Evolutionary conservation across 2,113 vertebrate genomes (phyloP).

Genomic region (Gavia stellata): DNA sequence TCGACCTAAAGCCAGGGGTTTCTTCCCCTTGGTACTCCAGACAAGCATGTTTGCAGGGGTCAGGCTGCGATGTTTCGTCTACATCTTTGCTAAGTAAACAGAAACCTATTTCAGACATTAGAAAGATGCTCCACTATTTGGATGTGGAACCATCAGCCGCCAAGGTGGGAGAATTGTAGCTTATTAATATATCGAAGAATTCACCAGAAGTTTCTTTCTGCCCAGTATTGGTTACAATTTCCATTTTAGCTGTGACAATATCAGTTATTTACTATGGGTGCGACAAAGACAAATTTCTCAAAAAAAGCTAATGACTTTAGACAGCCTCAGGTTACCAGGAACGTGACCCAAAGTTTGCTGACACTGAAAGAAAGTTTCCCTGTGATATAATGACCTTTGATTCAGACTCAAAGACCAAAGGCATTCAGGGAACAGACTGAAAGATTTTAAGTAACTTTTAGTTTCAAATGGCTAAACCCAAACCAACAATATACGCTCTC

Average conservation of each 20-base stretch:
- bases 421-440: neutral
- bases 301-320: neutral
- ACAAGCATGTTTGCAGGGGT: neutral
- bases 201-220: neutral
- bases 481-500: neutral
- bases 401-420: neutral
- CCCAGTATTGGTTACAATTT: neutral
- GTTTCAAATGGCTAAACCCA: neutral
- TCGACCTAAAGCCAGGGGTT: neutral
- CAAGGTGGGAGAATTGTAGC: neutral
- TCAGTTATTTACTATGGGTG: neutral
- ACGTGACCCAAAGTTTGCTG: neutral
- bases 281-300: neutral
- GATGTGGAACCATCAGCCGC: neutral
- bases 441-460: neutral
- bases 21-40: neutral
- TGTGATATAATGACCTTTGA: neutral
- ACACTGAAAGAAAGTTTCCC: neutral
- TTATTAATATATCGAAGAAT: neutral
- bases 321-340: neutral
- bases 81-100: neutral
- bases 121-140: neutral
- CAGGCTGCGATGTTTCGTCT: neutral
- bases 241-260: neutral
- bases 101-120: neutral